These are phyloP conservation scores for Talpa occidentalis DNA, from an alignment of 2,113 vertebrate species.

Conservation along the genomic window DNA sequence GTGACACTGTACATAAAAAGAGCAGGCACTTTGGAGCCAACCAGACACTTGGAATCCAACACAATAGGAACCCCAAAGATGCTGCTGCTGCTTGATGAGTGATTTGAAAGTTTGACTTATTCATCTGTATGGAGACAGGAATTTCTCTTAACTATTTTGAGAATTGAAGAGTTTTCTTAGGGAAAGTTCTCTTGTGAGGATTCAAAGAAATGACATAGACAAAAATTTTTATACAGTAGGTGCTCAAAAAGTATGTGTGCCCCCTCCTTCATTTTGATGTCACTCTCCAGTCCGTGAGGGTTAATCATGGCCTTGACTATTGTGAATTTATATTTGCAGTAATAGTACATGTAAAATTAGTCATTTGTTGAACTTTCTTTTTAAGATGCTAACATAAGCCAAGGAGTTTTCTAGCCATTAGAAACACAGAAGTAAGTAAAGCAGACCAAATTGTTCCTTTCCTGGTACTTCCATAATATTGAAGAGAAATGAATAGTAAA, in stretches of 20 bases:
- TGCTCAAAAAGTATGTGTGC: background rate
- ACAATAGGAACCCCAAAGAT: background rate
- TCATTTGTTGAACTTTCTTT: background rate
- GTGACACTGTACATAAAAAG: background rate
- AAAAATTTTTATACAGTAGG: background rate
- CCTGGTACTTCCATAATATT: background rate
- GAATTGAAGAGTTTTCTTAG: background rate
- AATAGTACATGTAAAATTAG: background rate
- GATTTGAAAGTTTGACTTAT: background rate
- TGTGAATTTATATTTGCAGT: background rate
- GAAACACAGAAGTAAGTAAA: background rate
- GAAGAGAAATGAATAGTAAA: background rate
- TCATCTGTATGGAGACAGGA: background rate
- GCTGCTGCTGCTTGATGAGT: fast-evolving
- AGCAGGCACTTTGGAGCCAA: background rate
- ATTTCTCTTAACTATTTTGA: background rate
- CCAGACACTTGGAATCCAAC: background rate
- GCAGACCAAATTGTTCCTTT: background rate
- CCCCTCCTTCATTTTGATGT: background rate
- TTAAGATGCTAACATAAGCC: background rate
- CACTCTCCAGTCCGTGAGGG: background rate
- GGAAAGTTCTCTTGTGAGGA: too few species aligned
- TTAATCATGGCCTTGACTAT: background rate
- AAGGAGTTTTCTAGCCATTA: background rate
- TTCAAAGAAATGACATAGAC: too few species aligned